Base-by-base conservation (phyloP, 1,140 invertebrate species). In the Heliothis subflexa region DNA sequence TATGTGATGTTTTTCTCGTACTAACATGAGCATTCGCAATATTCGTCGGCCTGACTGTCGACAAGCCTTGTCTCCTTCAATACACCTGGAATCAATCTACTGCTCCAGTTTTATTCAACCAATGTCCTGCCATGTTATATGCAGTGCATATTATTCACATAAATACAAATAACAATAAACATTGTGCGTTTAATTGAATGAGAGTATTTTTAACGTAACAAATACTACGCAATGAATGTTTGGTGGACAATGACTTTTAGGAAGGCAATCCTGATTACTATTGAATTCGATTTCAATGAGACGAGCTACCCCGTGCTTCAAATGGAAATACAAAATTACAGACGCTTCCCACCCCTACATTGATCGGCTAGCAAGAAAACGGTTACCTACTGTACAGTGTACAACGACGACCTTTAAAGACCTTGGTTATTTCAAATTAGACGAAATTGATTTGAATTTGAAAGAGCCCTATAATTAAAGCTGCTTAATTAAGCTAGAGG, bases 61-160 rank as follows among this genome's bases (percentile, higher is more conserved):
- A 40, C 5, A 9, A 40, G 33, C 33, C 33, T 40, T 7, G 5
- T 40, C 62, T 16, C 10, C 33, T 47, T 11, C 40, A 16, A 9
- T 47, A 16, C n/a, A 45, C 16, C 62, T n/a, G n/a, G 21, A 40
- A 47, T 4, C 9, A 40, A 33, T 10, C 40, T 18, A 64, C n/a
- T 66, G 62, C 11, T 47, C 62, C 62, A 66, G 13, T 66, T 47
- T 49, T 47, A 49, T 47, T 66, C 16, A 66, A 66, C 47, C 16
- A 4, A 16, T 66, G n/a, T 66, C n/a, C 62, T 64, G 40, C 14
- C 18, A 40, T 66, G 2, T 45, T 45, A 45, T 18, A 55, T 66
- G 62, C 62, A 66, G 14, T 66, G 40, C 62, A 49, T 62, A 64
- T 45, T 11, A 47, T 64, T 5, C 40, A 47, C 9, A 62, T 16